Conservation (phyloP, 2,888 invertebrate species). For the Vandiemenella viatica region DNA sequence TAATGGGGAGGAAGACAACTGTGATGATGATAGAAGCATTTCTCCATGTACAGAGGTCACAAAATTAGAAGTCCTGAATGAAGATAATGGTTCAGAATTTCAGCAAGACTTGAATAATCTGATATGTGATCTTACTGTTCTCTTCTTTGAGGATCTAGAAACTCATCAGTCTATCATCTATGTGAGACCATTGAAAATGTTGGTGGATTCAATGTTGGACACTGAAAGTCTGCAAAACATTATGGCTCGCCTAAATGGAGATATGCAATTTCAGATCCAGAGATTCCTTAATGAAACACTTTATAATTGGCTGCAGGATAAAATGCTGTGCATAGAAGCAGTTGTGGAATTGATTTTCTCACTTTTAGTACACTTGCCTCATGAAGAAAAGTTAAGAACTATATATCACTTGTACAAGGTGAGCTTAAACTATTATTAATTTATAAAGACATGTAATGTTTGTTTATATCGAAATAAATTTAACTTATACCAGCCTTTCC, state of each 20-base stretch:
- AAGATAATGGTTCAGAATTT: too few relatives aligned
- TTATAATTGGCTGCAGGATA: conserved; percentile 35
- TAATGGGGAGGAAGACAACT: not conserved
- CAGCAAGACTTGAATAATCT: not conserved
- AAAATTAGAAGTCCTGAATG: not conserved
- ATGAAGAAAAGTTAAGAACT: conserved; percentile 37
- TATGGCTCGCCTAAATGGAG: not conserved
- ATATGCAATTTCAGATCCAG: not conserved
- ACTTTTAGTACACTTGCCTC: conserved; percentile 37
- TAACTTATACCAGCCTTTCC: too few relatives aligned
- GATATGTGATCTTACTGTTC: not conserved
- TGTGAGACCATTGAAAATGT: not conserved
- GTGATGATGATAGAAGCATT: not conserved
- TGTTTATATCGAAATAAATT: too few relatives aligned
- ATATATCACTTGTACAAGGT: conserved; percentile 43
- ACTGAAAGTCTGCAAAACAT: not conserved
- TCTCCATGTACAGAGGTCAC: not conserved
- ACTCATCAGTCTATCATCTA: not conserved
- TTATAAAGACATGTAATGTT: too few relatives aligned
- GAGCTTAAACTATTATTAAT: conserved; percentile 16
- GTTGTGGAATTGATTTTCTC: conserved; percentile 48
- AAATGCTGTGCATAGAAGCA: conserved; percentile 34
- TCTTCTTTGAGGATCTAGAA: not conserved
- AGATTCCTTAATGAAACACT: conserved; percentile 29
- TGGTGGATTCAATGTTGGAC: not conserved